Conservation (phyloP, 2,797 vertebrate genomes). For the Notamacropus eugenii region DNA sequence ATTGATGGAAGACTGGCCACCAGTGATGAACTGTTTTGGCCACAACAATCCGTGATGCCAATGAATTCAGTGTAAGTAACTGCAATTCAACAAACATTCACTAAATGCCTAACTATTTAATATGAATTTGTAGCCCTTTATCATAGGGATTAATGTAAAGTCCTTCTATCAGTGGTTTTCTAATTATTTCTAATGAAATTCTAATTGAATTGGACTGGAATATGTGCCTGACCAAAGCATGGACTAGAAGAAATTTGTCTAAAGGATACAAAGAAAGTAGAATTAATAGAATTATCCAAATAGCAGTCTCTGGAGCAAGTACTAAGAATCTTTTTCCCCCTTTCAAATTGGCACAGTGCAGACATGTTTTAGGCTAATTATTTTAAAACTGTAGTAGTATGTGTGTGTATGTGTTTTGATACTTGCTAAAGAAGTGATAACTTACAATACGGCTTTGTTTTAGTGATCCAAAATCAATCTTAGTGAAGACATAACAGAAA, state of each 20-base stretch:
- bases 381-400: not conserved
- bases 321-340: not conserved
- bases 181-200: not conserved
- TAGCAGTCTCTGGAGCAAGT: not conserved
- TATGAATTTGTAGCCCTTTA: not conserved
- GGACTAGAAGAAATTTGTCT: not conserved
- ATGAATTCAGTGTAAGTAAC: not conserved
- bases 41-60: not conserved
- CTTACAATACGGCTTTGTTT: not conserved
- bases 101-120: not conserved
- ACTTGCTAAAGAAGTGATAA: not conserved
- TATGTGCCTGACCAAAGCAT: not conserved
- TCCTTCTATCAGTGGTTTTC: not conserved
- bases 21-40: not conserved
- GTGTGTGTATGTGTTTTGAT: not conserved
- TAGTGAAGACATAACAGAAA: not conserved
- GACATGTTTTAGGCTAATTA: not conserved
- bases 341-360: not conserved
- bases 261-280: not conserved
- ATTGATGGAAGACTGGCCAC: not conserved
- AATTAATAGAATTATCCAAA: not conserved
- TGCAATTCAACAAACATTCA: not conserved
- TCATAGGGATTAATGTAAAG: not conserved
- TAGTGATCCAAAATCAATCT: not conserved
- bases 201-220: not conserved